phyloP scores from a whole-genome alignment of 2,888 invertebrate species.

The Stegana nigrithorax region DNA sequence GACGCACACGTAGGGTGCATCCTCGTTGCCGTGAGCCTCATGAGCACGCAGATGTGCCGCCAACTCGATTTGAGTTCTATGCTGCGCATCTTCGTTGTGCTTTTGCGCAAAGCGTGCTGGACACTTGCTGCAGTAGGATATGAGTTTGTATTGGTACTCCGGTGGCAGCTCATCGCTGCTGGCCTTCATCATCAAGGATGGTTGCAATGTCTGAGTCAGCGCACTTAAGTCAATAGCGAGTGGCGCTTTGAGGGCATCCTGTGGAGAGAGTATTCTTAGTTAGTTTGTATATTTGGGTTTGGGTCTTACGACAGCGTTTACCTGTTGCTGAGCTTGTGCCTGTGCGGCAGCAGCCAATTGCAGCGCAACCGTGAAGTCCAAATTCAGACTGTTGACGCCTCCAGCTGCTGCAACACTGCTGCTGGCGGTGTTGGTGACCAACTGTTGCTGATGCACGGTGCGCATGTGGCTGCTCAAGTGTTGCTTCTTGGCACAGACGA shows the following conservation, averaged over 20 bases:
- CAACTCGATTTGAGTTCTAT: conserved; percentile 79
- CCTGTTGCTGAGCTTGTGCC: conserved; percentile 40
- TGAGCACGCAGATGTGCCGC: conserved; percentile 75
- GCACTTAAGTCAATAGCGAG: conserved; percentile 57
- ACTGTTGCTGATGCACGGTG: conserved; percentile 69
- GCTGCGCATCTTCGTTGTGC: conserved; percentile 57
- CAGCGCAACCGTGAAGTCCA: conserved; percentile 55
- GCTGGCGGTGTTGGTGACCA: conserved; percentile 10
- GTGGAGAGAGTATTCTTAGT: conserved; percentile 11
- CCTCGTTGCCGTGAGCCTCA: conserved; percentile 24
- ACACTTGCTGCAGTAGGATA: conserved; percentile 84
- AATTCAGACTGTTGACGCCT: conserved; percentile 33
- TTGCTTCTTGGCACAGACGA: conserved; percentile 84
- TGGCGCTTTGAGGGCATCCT: conserved; percentile 38
- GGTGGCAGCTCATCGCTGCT: conserved; percentile 54
- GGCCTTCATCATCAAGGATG: conserved; percentile 27
- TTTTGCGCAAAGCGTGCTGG: conserved; percentile 79
- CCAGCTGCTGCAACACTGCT: conserved; percentile 11
- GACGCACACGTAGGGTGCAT: conserved; percentile 74
- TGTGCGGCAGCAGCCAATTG: conserved; percentile 55
- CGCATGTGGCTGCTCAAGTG: conserved; percentile 86
- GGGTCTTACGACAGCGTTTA: background rate
- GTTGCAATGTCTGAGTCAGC: conserved; percentile 38
- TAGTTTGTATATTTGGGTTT: background rate
- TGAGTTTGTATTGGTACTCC: conserved; percentile 63